These are phyloP conservation scores for Cossypha dichroa DNA, from an alignment of 2,797 vertebrate species.

Conservation along the genomic window DNA sequence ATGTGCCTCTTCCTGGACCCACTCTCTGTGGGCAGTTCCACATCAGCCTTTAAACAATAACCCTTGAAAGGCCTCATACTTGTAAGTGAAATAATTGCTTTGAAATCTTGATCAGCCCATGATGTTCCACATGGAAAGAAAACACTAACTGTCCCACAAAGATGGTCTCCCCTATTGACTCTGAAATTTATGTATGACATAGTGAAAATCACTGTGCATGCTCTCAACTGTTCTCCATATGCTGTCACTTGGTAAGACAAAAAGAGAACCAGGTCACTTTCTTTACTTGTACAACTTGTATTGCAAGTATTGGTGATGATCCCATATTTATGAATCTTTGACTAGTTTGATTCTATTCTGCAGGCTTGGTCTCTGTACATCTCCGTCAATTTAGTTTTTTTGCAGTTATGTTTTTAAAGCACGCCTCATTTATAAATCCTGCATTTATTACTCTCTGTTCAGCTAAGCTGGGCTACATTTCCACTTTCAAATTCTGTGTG, in stretches of 20 bases:
- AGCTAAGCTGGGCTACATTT: background rate
- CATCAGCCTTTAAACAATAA: background rate
- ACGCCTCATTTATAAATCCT: slow-evolving; percentile 39
- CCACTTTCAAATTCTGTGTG: background rate
- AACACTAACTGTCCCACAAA: background rate
- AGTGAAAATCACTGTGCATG: background rate
- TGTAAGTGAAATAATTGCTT: background rate
- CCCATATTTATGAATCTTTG: slow-evolving; percentile 14
- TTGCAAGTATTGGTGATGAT: background rate
- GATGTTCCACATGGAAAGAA: background rate
- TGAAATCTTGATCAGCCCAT: background rate
- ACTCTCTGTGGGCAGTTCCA: background rate
- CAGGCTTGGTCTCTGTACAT: background rate
- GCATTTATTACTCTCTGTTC: slow-evolving; percentile 22
- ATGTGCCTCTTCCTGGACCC: background rate
- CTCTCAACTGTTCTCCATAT: background rate
- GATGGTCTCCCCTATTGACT: background rate
- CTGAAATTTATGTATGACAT: background rate
- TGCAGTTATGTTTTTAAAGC: slow-evolving; percentile 5
- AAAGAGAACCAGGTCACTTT: slow-evolving; percentile 28
- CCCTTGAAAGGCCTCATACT: background rate
- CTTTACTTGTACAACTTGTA: background rate
- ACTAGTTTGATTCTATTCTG: background rate
- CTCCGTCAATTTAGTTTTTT: background rate
- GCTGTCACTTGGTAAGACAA: slow-evolving; percentile 35